Evolutionary conservation across 2,888 invertebrate genomes (phyloP).

Genomic region (Ecliptopera silaceata): DNA sequence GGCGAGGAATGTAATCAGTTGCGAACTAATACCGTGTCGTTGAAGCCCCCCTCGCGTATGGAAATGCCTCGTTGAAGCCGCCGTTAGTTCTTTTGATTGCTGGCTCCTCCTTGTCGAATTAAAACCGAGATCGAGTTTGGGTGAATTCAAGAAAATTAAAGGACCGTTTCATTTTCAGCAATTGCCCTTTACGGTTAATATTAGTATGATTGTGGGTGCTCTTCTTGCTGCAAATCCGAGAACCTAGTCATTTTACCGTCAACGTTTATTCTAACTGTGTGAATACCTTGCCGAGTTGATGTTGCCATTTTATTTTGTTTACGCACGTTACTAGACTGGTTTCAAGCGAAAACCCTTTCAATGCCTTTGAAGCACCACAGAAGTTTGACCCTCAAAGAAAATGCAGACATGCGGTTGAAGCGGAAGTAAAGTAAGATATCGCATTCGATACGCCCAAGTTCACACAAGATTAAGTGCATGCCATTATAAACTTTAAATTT

Average conservation of each 20-base stretch:
- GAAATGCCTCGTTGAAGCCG: conserved; percentile 76
- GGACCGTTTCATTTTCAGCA: conserved; percentile 72
- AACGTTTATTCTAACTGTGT: conserved; percentile 68
- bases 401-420: conserved; percentile 51
- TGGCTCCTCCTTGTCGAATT: conserved; percentile 76
- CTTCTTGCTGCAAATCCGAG: conserved; percentile 53
- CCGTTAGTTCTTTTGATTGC: conserved; percentile 81
- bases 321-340: conserved; percentile 11
- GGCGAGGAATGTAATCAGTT: conserved; percentile 81
- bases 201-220: conserved; percentile 72
- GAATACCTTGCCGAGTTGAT: conserved; percentile 51
- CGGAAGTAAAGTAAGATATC: conserved; percentile 51
- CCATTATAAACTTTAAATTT: conserved; percentile 59
- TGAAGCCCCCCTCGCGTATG: conserved; percentile 77
- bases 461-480: conserved; percentile 48
- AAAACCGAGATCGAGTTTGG: conserved; percentile 73
- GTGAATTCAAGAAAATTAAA: conserved; percentile 77
- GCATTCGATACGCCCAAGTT: conserved; percentile 54
- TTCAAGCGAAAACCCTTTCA: conserved; percentile 18
- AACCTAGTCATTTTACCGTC: conserved; percentile 59
- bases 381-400: conserved; percentile 53
- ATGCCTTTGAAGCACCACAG: conserved; percentile 21
- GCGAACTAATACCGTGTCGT: conserved; percentile 79
- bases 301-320: conserved; percentile 19
- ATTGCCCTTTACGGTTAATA: conserved; percentile 70